Evolutionary conservation across 2,888 invertebrate genomes (phyloP), one percentile per base, ranked within the genome.

Genomic region (Labia minor): DNA sequence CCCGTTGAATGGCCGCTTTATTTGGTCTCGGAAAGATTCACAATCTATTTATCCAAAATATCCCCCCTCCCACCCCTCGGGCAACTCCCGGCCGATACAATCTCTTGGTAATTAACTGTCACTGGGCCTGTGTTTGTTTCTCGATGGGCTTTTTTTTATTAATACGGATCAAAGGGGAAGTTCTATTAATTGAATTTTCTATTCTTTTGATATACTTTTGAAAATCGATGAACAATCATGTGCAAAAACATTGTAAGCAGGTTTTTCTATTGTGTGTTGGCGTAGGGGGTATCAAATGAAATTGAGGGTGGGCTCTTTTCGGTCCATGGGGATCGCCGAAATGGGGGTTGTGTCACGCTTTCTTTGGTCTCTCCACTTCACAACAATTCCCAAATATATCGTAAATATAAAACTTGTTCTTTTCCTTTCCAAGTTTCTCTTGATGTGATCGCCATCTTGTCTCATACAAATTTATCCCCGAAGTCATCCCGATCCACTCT

Each of bases 351-450:
- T 49, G 49, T 49, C 49, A 49, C 49, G 49, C 49, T 49, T 49
- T 49, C 49, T 26, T 26, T 26, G 26, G 26, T 26, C 26, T 26
- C 26, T 26, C 26, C 26, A 26, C 26, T 66, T 65, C 65, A 33
- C 33, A 33, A 37, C 66, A 65, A 65, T 65, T 65, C 68, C 65
- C 67, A 66, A 65, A 68, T 68, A 68, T 62, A 20, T 68, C 68
- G 67, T 66, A 68, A 67, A 63, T 62, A 62, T 66, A n/a, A 63
- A 26, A 65, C 63, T 66, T 66, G 37, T 66, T 62, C 66, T 26
- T 10, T 19, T 64, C 49, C 49, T 49, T 49, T 49, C 49, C 49
- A 49, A 49, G 49, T 49, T 49, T 49, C 49, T 49, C 49, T 49
- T 49, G 49, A 49, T 49, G 49, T 16, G 49, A 49, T 49, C 49